Evolutionary conservation across 37 sponge, comb jelly and placozoan species (phyloP).

Genomic region (Beroe forskalii): DNA sequence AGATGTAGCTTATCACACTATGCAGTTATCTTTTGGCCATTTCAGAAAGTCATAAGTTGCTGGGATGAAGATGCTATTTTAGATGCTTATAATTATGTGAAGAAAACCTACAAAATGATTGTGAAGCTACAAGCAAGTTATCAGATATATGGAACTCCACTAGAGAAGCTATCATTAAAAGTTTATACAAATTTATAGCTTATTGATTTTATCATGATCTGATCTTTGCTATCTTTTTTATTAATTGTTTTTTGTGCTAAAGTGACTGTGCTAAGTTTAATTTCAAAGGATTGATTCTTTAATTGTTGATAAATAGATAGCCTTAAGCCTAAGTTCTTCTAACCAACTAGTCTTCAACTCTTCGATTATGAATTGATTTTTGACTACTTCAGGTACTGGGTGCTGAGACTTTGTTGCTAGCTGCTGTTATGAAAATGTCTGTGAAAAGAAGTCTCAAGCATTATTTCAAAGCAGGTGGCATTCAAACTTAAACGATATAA

Average conservation of each 20-base stretch:
- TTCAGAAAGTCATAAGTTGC: not conserved
- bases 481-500: too few species aligned
- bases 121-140: not conserved
- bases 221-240: too few species aligned
- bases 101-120: conserved; percentile 12
- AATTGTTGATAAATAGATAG: too few species aligned
- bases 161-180: conserved; percentile 25
- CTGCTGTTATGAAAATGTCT: conserved; percentile 40
- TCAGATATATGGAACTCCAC: not conserved
- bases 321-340: too few species aligned
- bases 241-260: too few species aligned
- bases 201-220: too few species aligned
- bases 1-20: too few species aligned
- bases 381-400: conserved; percentile 12
- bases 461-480: conserved; percentile 57
- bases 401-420: not conserved
- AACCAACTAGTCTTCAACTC: too few species aligned
- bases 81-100: conserved; percentile 3
- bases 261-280: too few species aligned
- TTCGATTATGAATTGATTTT: too few species aligned
- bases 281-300: too few species aligned
- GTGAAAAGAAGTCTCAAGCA: conserved; percentile 16
- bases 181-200: too few species aligned
- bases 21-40: not conserved
- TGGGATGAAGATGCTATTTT: conserved; percentile 40